A percentile compares a stretch with the other conserved stretches of the same genome.
phyloP scores from a whole-genome alignment of 2,888 invertebrate genomes.

The Coelinius sp. region DNA sequence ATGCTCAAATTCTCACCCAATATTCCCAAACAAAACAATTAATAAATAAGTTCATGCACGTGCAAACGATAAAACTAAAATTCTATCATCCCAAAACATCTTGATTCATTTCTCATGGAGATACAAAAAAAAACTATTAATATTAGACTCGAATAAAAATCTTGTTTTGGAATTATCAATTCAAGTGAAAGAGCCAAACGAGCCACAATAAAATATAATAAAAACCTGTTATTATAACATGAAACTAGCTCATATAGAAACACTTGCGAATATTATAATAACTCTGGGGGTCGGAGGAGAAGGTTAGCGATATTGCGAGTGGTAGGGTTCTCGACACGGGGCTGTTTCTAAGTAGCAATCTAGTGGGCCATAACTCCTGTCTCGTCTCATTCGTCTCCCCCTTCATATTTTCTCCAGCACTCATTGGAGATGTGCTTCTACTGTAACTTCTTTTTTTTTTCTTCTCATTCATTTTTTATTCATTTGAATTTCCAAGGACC shows the following conservation, averaged over 20 bases:
- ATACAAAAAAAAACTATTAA: not conserved
- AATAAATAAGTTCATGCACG: too few relatives aligned
- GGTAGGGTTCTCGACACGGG: conserved; percentile 47
- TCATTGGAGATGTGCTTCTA: conserved; percentile 1
- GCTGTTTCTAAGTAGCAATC: conserved; percentile 64
- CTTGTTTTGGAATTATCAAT: conserved; percentile 41
- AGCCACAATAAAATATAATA: conserved; percentile 9
- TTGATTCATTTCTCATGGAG: not conserved
- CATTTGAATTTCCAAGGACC: conserved; percentile 54
- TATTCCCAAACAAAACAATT: too few relatives aligned
- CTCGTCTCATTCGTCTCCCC: conserved; percentile 46
- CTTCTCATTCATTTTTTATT: conserved; percentile 50
- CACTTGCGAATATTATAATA: conserved; percentile 55
- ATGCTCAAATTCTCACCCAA: too few relatives aligned
- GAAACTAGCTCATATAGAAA: conserved; percentile 50
- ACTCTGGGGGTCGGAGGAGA: conserved; percentile 40
- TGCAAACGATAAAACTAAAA: too few relatives aligned
- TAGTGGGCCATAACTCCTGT: conserved; percentile 49
- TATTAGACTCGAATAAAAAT: conserved; percentile 57
- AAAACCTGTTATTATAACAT: conserved; percentile 57
- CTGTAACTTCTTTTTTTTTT: conserved; percentile 35
- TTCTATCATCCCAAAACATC: not conserved
- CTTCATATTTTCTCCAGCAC: conserved; percentile 32
- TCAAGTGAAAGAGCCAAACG: conserved; percentile 11
- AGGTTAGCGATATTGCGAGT: conserved; percentile 16